These are phyloP conservation scores for Harpegnathos saltator DNA, from an alignment of 1,140 invertebrate genomes.

Conservation along the genomic window DNA sequence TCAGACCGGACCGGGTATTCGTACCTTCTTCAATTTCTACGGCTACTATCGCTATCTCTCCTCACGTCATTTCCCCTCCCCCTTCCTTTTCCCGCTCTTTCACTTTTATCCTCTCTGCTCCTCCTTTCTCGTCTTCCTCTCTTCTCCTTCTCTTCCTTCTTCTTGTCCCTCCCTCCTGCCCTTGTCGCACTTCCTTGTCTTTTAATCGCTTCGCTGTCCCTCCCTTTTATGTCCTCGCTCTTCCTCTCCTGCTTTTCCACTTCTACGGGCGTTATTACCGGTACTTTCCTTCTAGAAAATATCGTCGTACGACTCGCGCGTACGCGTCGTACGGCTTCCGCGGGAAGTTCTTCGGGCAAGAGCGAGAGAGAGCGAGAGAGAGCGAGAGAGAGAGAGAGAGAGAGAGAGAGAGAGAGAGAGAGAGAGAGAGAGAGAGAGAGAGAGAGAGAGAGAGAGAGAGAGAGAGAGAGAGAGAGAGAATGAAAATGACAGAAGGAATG, in stretches of 20 bases:
- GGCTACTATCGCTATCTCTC: background rate
- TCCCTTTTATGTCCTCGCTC: conserved; percentile 16
- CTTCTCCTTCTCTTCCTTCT: conserved; percentile 9
- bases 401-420: background rate
- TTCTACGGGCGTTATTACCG: conserved; percentile 33
- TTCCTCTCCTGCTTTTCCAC: background rate
- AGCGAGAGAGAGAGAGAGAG: conserved; percentile 31
- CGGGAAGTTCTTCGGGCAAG: conserved; percentile 55
- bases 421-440: conserved; percentile 25
- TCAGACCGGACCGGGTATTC: conserved; percentile 64
- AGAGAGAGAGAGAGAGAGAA: background rate
- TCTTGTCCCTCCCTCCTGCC: background rate
- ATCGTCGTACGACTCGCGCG: conserved; percentile 48
- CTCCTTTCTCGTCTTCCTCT: conserved; percentile 18
- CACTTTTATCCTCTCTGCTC: background rate
- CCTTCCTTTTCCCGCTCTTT: background rate
- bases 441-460: conserved; percentile 26
- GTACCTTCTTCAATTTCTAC: conserved; percentile 64
- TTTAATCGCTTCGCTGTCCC: background rate
- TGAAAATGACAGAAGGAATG: conserved; percentile 68
- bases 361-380: too few species aligned
- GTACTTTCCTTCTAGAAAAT: conserved; percentile 62
- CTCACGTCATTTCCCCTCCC: conserved; percentile 20
- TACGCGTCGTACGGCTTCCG: too few species aligned
- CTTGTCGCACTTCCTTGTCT: background rate